phyloP scores from a whole-genome alignment of 2,113 vertebrate genomes.

The Halcyon senegalensis region DNA sequence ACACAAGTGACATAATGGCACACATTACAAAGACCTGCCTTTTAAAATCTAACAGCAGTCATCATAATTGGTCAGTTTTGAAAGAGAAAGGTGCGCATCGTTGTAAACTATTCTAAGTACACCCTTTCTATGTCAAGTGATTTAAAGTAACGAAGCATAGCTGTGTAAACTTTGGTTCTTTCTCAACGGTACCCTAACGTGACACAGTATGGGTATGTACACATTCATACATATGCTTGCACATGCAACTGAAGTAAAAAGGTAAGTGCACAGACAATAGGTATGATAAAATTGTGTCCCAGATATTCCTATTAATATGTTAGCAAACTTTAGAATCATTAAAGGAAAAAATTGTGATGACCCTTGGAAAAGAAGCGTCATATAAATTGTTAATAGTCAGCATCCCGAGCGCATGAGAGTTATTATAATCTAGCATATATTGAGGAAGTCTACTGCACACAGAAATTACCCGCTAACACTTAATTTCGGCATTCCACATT shows the following conservation, averaged over 20 bases:
- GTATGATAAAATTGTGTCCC: neutral
- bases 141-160: neutral
- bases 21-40: neutral
- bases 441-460: slow-evolving; percentile 32
- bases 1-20: slow-evolving; percentile 11
- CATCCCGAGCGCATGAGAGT: slow-evolving; percentile 6
- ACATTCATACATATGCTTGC: neutral
- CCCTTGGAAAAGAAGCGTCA: slow-evolving; percentile 55
- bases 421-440: neutral
- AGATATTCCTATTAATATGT: neutral
- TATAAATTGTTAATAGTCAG: slow-evolving; percentile 23
- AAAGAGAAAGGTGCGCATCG: neutral
- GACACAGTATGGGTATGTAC: neutral
- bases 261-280: neutral
- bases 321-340: slow-evolving; percentile 25
- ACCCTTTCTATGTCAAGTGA: neutral
- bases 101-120: neutral
- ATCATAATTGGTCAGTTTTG: neutral
- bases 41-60: neutral
- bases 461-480: slow-evolving; percentile 59
- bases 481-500: slow-evolving; percentile 73
- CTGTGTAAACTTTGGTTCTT: neutral
- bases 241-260: neutral
- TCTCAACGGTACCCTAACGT: neutral
- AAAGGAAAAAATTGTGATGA: neutral